These are phyloP conservation scores for Mionectes macconnelli DNA, from an alignment of 2,113 vertebrate genomes.

Conservation along the genomic window DNA sequence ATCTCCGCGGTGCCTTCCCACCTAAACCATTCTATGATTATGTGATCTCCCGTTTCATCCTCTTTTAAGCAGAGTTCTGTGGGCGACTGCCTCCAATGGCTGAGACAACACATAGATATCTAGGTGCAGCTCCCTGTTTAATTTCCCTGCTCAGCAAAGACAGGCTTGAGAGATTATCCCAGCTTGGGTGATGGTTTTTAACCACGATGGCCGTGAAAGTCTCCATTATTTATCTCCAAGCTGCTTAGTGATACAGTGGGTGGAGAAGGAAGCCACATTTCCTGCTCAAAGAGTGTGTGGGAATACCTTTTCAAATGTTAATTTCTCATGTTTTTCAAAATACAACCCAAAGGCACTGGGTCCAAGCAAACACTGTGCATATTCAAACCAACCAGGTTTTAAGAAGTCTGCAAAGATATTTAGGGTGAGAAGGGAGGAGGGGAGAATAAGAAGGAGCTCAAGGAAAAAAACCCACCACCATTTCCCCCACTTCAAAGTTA, in stretches of 20 bases:
- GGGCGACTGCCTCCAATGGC: neutral
- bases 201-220: slow-evolving; percentile 23
- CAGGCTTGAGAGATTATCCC: neutral
- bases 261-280: slow-evolving; percentile 60
- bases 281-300: slow-evolving; percentile 54
- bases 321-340: slow-evolving; percentile 64
- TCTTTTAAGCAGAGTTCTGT: neutral
- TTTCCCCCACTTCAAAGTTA: slow-evolving; percentile 42
- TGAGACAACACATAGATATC: neutral
- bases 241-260: slow-evolving; percentile 46
- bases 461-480: neutral
- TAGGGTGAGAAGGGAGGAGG: neutral
- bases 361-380: neutral
- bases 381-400: neutral
- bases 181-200: neutral
- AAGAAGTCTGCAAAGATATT: neutral
- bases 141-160: neutral
- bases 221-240: slow-evolving; percentile 42
- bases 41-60: neutral
- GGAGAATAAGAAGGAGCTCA: neutral
- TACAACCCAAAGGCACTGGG: slow-evolving; percentile 48
- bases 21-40: neutral
- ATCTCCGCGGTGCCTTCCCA: neutral
- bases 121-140: neutral
- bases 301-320: slow-evolving; percentile 70